These are phyloP conservation scores for Diaprepes abbreviatus DNA, from an alignment of 2,888 invertebrate genomes.

Conservation along the genomic window DNA sequence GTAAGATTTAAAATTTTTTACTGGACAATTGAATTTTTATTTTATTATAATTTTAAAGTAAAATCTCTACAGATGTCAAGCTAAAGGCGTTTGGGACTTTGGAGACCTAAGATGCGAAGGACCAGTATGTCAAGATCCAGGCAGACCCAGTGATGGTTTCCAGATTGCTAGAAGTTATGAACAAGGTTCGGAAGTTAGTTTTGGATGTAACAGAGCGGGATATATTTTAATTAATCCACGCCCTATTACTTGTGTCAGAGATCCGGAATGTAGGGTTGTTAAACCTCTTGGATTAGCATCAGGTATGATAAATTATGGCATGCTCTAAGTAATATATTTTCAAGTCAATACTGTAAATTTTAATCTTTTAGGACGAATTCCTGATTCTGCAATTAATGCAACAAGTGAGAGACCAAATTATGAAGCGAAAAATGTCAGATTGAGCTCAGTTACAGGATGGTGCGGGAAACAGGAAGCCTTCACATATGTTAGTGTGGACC, in stretches of 20 bases:
- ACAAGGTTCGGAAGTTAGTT: conserved; percentile 91
- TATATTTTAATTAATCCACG: conserved; percentile 93
- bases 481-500: conserved; percentile 94
- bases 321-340: conserved; percentile 70
- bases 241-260: conserved; percentile 90
- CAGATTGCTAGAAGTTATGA: conserved; percentile 89
- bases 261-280: conserved; percentile 94
- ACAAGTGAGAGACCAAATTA: conserved; percentile 94
- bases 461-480: conserved; percentile 97
- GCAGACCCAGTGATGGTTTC: conserved; percentile 91
- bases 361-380: conserved; percentile 75
- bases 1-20: conserved; percentile 6
- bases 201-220: conserved; percentile 91
- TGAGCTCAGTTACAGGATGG: conserved; percentile 96
- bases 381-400: conserved; percentile 95
- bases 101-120: conserved; percentile 96
- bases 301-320: conserved; percentile 69
- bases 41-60: neutral
- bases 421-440: conserved; percentile 88
- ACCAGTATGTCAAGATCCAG: conserved; percentile 96
- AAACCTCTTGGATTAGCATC: conserved; percentile 92
- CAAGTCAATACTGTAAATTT: no score
- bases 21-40: no score
- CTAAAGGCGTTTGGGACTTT: conserved; percentile 97
- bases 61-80: conserved; percentile 74